Percentiles rank a stretch among this genome's conserved stretches.
phyloP scores from a whole-genome alignment of 2,797 vertebrate genomes.

The Ctenochaetus hawaiiensis region DNA sequence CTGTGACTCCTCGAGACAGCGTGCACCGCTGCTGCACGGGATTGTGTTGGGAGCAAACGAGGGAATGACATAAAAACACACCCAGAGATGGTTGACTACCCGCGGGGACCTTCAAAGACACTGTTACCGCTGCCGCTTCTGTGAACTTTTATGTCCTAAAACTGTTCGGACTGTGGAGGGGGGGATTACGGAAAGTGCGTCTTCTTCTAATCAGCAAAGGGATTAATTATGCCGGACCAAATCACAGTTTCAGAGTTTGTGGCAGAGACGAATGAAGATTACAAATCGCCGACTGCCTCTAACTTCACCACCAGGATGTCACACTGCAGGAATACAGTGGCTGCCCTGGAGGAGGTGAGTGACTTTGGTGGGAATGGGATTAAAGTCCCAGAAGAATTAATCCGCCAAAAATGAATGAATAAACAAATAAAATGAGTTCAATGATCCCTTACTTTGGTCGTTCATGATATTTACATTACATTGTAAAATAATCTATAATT shows the following conservation, averaged over 20 bases:
- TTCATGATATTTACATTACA: no score
- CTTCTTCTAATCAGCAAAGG: slow-evolving; percentile 28
- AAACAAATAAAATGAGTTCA: neutral
- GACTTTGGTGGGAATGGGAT: slow-evolving; percentile 5
- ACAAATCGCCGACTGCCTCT: slow-evolving; percentile 97
- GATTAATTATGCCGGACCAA: slow-evolving; percentile 93
- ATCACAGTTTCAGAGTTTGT: slow-evolving; percentile 99
- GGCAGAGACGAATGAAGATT: slow-evolving; percentile 98
- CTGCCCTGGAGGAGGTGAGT: slow-evolving; percentile 97
- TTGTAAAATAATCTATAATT: neutral
- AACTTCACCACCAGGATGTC: slow-evolving; percentile 98
- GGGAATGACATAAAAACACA: slow-evolving; percentile 66
- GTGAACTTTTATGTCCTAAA: slow-evolving; percentile 67
- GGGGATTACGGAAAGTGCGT: slow-evolving; percentile 34
- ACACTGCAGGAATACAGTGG: slow-evolving; percentile 96
- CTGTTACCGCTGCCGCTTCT: slow-evolving; percentile 23
- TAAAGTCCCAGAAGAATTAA: neutral
- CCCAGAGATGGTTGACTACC: slow-evolving; percentile 77
- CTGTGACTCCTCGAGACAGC: slow-evolving; percentile 42
- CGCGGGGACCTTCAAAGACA: slow-evolving; percentile 55
- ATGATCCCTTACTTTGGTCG: neutral
- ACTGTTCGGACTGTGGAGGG: neutral
- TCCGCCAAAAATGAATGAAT: neutral
- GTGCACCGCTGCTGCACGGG: slow-evolving; percentile 45
- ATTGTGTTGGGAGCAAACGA: slow-evolving; percentile 37